Evolutionary conservation across 2,888 invertebrate species (phyloP), one percentile per base, ranked within the genome.

Genomic region (Dendrolimus pini): DNA sequence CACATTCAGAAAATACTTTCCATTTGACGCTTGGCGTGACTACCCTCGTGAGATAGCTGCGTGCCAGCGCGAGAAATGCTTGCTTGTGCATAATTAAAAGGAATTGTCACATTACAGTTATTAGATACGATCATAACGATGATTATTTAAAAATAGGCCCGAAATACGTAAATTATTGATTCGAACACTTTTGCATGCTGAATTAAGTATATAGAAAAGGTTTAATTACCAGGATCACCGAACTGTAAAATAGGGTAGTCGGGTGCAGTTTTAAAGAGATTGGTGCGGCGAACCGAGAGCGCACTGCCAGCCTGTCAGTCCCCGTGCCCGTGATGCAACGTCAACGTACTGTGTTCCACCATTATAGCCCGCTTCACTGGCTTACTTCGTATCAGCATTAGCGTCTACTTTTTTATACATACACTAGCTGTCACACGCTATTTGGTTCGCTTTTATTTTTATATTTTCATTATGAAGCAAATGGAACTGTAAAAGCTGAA

Each of bases 221-320:
- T 73, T 80, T 85, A 85, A 88, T 86, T 84, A 88, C 79, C 77
- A 71, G 62, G 78, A 68, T 70, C 79, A 74, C 71, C 77, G 82
- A 78, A 75, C 81, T 82, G 83, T 83, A 78, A 81, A 83, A 84
- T 80, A 72, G 77, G 75, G 69, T 74, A 69, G 71, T 72, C 71
- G 74, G 72, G 69, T 80, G 78, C 78, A 80, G 75, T 82, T 81
- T 78, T 79, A 83, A 81, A 83, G 82, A 80, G 80, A 83, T 82
- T 75, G 79, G 71, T 69, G 74, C 73, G 72, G 62, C 66, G 73
- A 68, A 70, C 71, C 71, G 72, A 67, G 66, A 47, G 47, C 0
- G 9, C 47, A 12, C 47, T 9, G 47, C 9, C 9, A 9, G 9
- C 47, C 47, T 7, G 30, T 68, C 61, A 70, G 59, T 68, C 71